Conservation (phyloP, 2,797 vertebrate genomes). For the Hypotaenidia okinawae region DNA sequence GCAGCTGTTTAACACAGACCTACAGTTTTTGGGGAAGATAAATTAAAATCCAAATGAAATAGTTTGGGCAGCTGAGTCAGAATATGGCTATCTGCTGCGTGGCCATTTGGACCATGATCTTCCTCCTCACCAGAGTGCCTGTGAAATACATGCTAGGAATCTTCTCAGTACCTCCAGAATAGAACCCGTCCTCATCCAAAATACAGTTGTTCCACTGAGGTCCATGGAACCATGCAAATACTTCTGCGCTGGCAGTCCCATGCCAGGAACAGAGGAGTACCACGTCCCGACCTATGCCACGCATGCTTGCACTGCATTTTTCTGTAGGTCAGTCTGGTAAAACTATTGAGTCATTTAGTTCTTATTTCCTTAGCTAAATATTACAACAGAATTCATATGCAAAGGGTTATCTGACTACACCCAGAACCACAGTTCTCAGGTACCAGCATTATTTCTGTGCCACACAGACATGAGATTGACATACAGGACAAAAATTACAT, state of each 20-base stretch:
- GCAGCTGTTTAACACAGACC: constrained; percentile 22
- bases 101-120: background rate
- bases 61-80: background rate
- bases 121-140: background rate
- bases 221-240: background rate
- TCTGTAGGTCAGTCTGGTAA: background rate
- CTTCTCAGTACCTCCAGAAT: background rate
- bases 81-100: background rate
- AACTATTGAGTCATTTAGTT: background rate
- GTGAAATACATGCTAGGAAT: background rate
- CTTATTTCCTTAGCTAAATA: background rate
- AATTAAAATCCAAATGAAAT: background rate
- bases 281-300: background rate
- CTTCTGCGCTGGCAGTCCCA: background rate
- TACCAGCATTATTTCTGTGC: background rate
- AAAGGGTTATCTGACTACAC: background rate
- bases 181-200: background rate
- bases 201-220: fast-evolving
- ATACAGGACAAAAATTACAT: background rate
- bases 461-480: background rate
- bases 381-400: background rate
- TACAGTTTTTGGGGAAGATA: background rate
- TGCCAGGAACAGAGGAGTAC: background rate
- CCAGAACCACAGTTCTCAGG: background rate
- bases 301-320: background rate